phyloP scores from a whole-genome alignment of 2,113 vertebrate genomes.

The Arizona elegans region DNA sequence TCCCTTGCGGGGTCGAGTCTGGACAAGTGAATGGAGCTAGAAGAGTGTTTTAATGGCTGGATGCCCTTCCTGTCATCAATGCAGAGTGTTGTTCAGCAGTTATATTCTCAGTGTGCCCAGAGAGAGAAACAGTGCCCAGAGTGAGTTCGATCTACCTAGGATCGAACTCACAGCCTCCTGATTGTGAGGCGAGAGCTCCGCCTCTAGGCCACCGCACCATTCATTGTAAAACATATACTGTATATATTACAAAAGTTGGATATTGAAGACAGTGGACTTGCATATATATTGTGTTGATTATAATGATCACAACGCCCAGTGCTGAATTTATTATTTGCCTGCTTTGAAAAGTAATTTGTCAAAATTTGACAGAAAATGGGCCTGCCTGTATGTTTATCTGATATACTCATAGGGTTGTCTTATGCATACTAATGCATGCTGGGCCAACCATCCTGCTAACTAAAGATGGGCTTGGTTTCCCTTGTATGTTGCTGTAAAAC shows the following conservation, averaged over 20 bases:
- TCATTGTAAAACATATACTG: too few relatives aligned
- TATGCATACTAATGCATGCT: neutral
- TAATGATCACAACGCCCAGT: neutral
- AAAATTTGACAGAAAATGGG: neutral
- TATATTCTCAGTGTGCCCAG: too few relatives aligned
- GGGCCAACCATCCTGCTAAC: neutral
- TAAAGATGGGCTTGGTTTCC: neutral
- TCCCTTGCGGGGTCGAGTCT: too few relatives aligned
- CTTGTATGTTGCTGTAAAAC: neutral
- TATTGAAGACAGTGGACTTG: neutral
- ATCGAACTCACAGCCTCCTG: too few relatives aligned
- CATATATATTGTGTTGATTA: neutral
- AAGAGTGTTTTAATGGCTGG: too few relatives aligned
- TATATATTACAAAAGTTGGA: neutral
- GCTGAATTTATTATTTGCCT: neutral
- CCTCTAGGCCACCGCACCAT: too few relatives aligned
- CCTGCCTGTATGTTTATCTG: neutral
- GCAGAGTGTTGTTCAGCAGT: too few relatives aligned
- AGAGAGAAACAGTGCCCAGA: too few relatives aligned
- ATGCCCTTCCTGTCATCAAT: too few relatives aligned
- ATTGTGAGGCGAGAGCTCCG: too few relatives aligned
- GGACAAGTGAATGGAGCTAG: too few relatives aligned
- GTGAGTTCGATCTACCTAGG: too few relatives aligned
- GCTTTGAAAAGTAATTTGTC: neutral
- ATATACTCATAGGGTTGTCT: neutral